These are phyloP conservation scores for Oryzias dopingdopingensis DNA, from an alignment of 2,797 vertebrate species.

Conservation along the genomic window DNA sequence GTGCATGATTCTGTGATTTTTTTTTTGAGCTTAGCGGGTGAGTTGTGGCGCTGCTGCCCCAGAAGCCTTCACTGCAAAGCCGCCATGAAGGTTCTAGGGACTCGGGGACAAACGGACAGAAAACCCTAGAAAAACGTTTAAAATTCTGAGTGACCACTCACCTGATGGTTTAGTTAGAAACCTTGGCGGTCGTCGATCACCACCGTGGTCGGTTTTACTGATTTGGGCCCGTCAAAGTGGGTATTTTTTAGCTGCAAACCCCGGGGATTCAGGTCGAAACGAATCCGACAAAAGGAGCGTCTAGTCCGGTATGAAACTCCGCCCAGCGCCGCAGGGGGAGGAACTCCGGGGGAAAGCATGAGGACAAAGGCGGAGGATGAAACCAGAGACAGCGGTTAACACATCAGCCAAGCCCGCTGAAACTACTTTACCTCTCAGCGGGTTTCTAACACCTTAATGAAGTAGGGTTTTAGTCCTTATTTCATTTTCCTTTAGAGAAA, in stretches of 20 bases:
- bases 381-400: slow-evolving; percentile 63
- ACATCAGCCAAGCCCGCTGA: slow-evolving; percentile 26
- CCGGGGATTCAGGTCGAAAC: slow-evolving; percentile 82
- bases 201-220: slow-evolving; percentile 21
- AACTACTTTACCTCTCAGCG: not conserved
- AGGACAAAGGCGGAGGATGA: slow-evolving; percentile 74
- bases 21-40: slow-evolving; percentile 29
- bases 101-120: slow-evolving; percentile 68
- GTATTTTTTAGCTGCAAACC: slow-evolving; percentile 73
- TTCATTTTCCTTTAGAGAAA: not conserved
- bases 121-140: slow-evolving; percentile 55
- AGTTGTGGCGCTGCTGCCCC: slow-evolving; percentile 59
- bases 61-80: slow-evolving; percentile 74
- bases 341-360: slow-evolving; percentile 80
- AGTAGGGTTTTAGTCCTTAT: not conserved
- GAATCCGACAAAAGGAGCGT: slow-evolving; percentile 85
- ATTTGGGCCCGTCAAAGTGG: slow-evolving; percentile 52
- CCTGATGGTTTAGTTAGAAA: slow-evolving; percentile 48
- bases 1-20: not conserved
- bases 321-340: slow-evolving; percentile 87
- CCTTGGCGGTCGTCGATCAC: slow-evolving; percentile 27
- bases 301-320: slow-evolving; percentile 86
- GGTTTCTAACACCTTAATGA: not conserved
- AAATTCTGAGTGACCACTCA: slow-evolving; percentile 59
- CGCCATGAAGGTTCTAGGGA: slow-evolving; percentile 80